Evolutionary conservation across 1,140 invertebrate genomes (phyloP), one percentile per base, ranked within the genome.

Genomic region (Heliconius eleuchia): DNA sequence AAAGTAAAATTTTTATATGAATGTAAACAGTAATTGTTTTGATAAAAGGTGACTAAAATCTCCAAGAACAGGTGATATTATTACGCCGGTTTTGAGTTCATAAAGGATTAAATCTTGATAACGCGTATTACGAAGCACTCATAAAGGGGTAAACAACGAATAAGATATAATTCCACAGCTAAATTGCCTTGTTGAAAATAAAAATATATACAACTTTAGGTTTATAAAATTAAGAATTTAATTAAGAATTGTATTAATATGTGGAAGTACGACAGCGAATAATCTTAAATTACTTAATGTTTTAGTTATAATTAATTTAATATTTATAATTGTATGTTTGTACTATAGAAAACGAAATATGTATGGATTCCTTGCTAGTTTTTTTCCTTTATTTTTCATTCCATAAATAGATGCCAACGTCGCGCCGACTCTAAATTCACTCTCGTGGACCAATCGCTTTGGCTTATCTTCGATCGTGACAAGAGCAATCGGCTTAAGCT

Each of bases 381-480:
- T 30, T 46, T 27, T 42, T 30, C 30, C 16, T 73, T 73, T 46
- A 73, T n/a, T 5, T 73, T 42, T 50, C 42, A 73, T 73, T 73
- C 50, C 42, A 50, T 46, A 73, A 46, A 73, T 50, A 73, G 60
- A 66, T 30, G 23, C 11, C 60, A 16, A 66, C 60, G 60, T 66
- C 60, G 60, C 60, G 23, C 6, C 46, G 30, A 71, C 75, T 27
- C 37, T 30, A 76, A 76, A 72, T 77, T 50, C 52, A 72, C 37
- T 55, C 50, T 77, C 66, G 76, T 52, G 70, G 70, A 74, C 71
- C 80, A 76, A 71, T 78, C 74, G 81, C 74, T 82, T 82, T 74
- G 71, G 72, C 71, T 75, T 82, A 79, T 82, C 77, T 82, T 23
- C 23, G 60, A 79, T 79, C 81, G 77, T 82, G 81, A 82, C 71